Evolutionary conservation across 2,113 vertebrate species (phyloP), one percentile per base, ranked within the genome.

Genomic region (Tupaia chinensis): DNA sequence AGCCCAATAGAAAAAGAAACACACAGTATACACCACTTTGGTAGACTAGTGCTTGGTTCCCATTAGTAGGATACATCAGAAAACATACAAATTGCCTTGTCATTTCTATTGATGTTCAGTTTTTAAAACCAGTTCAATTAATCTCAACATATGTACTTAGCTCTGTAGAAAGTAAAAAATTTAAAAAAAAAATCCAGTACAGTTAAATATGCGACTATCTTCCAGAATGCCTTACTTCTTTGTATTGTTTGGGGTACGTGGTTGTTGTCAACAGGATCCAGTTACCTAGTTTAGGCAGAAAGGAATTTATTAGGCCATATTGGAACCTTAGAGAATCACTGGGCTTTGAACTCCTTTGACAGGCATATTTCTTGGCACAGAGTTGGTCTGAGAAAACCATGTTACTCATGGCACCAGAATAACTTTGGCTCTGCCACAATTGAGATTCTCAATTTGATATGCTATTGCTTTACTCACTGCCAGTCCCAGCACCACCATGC

Each of bases 391-490:
- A 58, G 9, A 58, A 85, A 20, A 22, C 27, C 53, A 14, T 85
- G 15, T 93, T 8, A 13, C 54, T 65, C 32, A 60, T 12, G 15
- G 19, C 19, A 9, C 9, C 13, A 70, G 54, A 81, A 23, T 1
- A 87, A 53, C 6, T n/a, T 77, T 79, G 13, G 9, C 5, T 61
- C n/a, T 34, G 9, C 7, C 5, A 32, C 22, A 63, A 10, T 6
- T 69, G 65, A 89, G 23, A 58, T 74, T 91, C 65, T 78, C 87
- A 89, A 89, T 81, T 32, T 81, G 29, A 95, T 7, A 73, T 63
- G 9, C 7, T 63, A 16, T 90, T 25, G 53, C 20, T 1, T 78
- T 73, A 68, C 1, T 9, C 15, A 81, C 32, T 76, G 1, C 17
- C 25, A 63, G 32, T 53, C 22, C 80, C 72, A 22, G 4, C 78